A percentile compares a stretch with the other conserved stretches of the same genome.
Conservation (phyloP, 2,113 vertebrate genomes). For the Phaetusa simplex region DNA sequence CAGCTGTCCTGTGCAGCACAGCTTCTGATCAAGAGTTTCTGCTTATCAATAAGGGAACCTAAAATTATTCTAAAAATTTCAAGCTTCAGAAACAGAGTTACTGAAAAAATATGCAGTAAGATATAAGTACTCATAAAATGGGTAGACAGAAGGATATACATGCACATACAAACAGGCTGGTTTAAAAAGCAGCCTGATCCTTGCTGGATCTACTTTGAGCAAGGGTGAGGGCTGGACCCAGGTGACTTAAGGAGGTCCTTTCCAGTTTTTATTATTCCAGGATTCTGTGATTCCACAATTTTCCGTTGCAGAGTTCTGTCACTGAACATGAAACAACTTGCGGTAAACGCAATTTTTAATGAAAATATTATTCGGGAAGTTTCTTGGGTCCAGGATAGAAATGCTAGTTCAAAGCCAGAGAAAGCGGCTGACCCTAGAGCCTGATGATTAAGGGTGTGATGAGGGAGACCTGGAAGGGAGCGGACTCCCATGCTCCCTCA, state of each 20-base stretch:
- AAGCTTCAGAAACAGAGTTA: background rate
- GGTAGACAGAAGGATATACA: background rate
- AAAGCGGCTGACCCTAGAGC: background rate
- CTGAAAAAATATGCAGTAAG: background rate
- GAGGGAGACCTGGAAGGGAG: background rate
- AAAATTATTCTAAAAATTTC: background rate
- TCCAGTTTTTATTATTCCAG: background rate
- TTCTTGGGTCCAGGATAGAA: background rate
- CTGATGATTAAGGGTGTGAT: background rate
- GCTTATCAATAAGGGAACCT: background rate
- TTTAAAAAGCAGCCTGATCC: background rate
- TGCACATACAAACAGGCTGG: background rate
- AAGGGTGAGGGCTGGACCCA: background rate
- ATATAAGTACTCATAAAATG: background rate
- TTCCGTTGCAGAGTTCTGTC: background rate
- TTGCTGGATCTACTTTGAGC: background rate
- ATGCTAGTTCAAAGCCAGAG: background rate
- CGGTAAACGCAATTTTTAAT: background rate
- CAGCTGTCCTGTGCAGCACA: background rate
- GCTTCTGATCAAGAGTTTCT: background rate
- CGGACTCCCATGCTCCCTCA: background rate
- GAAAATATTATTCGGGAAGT: background rate
- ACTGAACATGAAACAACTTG: background rate
- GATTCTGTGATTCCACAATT: background rate
- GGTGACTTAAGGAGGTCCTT: background rate